Evolutionary conservation across 2,797 vertebrate species (phyloP).

Genomic region (Lagodon rhomboides): DNA sequence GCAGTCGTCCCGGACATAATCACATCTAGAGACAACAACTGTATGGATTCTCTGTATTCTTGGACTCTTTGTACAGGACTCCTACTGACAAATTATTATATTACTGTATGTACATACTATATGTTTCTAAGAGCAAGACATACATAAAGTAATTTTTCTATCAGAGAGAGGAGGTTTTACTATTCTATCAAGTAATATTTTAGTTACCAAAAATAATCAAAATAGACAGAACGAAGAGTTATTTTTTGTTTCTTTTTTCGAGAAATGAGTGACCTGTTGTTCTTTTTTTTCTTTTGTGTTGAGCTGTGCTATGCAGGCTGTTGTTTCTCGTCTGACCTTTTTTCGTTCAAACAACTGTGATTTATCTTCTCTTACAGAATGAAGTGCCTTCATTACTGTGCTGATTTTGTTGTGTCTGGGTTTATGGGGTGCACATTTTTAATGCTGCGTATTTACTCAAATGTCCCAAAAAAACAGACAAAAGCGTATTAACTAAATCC

Average conservation of each 20-base stretch:
- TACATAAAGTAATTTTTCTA: conserved; percentile 82
- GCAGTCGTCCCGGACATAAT: conserved; percentile 31
- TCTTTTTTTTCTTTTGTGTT: conserved; percentile 57
- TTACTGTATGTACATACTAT: conserved; percentile 80
- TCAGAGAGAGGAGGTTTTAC: conserved; percentile 79
- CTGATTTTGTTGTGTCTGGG: conserved; percentile 90
- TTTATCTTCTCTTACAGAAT: conserved; percentile 91
- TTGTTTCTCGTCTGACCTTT: conserved; percentile 84
- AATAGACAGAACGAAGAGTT: conserved; percentile 44
- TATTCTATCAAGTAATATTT: conserved; percentile 82
- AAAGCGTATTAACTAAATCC: conserved; percentile 40
- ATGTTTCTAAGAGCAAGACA: conserved; percentile 81
- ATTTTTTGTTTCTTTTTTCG: conserved; percentile 40
- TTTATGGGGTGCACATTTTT: conserved; percentile 85
- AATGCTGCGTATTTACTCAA: conserved; percentile 89
- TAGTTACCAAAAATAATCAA: conserved; percentile 80
- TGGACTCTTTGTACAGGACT: conserved; percentile 75
- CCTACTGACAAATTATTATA: conserved; percentile 67
- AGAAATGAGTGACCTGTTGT: conserved; percentile 48
- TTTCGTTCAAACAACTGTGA: conserved; percentile 90
- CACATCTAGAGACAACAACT: conserved; percentile 40
- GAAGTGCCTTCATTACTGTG: conserved; percentile 97
- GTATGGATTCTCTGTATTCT: conserved; percentile 56
- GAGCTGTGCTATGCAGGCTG: conserved; percentile 86
- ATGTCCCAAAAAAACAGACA: conserved; percentile 14